Base-by-base conservation (phyloP, 2,113 vertebrate species). In the Lasiurus borealis region DNA sequence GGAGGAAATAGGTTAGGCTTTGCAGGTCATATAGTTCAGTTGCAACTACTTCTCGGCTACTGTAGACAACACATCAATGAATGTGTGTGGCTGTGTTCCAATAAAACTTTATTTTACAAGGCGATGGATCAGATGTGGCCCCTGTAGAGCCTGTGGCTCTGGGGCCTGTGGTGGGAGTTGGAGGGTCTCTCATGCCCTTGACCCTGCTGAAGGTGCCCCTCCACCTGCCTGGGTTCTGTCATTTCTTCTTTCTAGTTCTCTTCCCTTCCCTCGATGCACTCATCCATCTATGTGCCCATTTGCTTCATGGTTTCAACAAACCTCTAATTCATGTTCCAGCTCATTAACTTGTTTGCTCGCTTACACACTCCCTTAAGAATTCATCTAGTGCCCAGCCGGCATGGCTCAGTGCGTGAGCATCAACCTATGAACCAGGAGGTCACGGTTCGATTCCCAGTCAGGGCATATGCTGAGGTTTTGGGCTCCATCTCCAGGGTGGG, bases 101-200 rank as follows among this genome's bases (percentile, higher is more conserved):
- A 92, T 88, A 95, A 90, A 95, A 90, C 88, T 95, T 92, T 94
- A 95, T 91, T 94, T 94, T 50, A 52, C 23, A 85, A 36, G 57
- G 83, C 3, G 0, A 25, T 12, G 62, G 54, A 50, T 48, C 85
- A 48, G 9, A 15, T 81, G 27, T 68, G 48, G 19, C 31, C 48
- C 1, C 23, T 9, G 6, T 3, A 29, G 94, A 57, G 78, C 48
- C n/a, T 27, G 0, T 27, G 64, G 8, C 36, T 78, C 48, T 18
- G 52, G 52, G 88, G 34, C 31, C 66, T 76, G 31, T 13, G 36
- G 15, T 5, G 2, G 9, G 48, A 10, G 6, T 27, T 19, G n/a
- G 44, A 80, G 75, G 18, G 1, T n/a, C 52, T n/a, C 4, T 66
- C 50, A 2, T 19, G 29, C 2, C 1, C 46, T 71, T 88, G 72